Percentiles rank a stretch among this genome's conserved stretches.
phyloP scores from a whole-genome alignment of 2,113 vertebrate genomes.

The Ictidomys tridecemlineatus region DNA sequence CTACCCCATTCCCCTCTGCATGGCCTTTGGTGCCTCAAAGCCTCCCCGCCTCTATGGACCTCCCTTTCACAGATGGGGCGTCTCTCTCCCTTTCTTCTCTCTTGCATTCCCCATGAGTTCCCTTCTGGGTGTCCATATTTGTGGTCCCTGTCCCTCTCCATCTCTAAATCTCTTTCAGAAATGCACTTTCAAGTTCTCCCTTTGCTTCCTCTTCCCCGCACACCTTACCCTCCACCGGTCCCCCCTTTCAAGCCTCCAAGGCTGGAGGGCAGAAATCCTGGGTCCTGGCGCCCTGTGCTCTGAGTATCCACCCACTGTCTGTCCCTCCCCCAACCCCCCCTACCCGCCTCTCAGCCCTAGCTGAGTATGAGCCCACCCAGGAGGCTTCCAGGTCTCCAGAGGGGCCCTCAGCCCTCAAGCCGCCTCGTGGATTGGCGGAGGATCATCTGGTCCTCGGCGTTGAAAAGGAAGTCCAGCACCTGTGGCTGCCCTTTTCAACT shows the following conservation, averaged over 20 bases:
- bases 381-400: neutral
- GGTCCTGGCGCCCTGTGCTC: neutral
- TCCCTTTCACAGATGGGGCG: neutral
- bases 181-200: neutral
- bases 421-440: neutral
- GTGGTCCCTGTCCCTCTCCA: neutral
- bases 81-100: neutral
- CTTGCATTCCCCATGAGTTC: neutral
- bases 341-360: neutral
- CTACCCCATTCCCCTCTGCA: neutral
- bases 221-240: neutral
- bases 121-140: neutral
- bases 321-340: rapidly evolving
- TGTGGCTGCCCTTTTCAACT: neutral
- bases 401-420: too few relatives aligned
- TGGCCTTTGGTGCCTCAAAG: neutral
- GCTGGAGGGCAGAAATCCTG: neutral
- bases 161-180: slow-evolving; percentile 27
- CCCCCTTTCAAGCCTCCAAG: neutral
- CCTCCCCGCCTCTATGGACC: neutral
- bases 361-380: neutral
- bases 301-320: neutral
- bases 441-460: neutral
- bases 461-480: neutral
- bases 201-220: neutral